Base-by-base conservation (phyloP, 2,113 vertebrate species). In the Empidonax traillii region DNA sequence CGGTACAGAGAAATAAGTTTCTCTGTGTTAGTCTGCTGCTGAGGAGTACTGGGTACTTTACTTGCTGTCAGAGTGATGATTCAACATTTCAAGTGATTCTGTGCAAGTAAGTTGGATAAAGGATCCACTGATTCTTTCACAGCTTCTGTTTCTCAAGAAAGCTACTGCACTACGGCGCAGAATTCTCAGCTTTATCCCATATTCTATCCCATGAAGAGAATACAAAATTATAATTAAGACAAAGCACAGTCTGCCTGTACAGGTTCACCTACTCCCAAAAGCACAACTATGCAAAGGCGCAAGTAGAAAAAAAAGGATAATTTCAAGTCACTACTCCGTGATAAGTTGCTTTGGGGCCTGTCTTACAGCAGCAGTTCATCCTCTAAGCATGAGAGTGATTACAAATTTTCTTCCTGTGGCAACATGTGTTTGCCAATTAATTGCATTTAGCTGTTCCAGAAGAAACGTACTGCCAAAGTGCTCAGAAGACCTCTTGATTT, bases 401-500 rank as follows among this genome's bases (percentile, higher is more conserved):
- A 87, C 90, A 93, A 84, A 97, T 96, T 71, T 90, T 49, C 93
- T 95, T 91, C 76, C 94, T 95, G 66, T 12, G 25, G 84, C 78
- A 93, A 85, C 68, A 65, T 77, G 67, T 75, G 59, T 91, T 89
- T 89, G 76, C 93, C 82, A 92, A 89, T 97, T 95, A 95, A 84
- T 68, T 88, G 87, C 89, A 97, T 96, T 81, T 96, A 96, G 87
- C 75, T 92, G 93, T 95, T 97, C 31, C 14, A 78, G 81, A 92
- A 94, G 74, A 96, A 96, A 53, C 55, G 33, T 74, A 78, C 55
- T 87, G 87, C 92, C 90, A 94, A 55, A 89, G 92, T 89, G 77
- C 83, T 92, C 87, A 96, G 89, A 96, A 90, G 75, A 92, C 87
- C 43, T 97, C 94, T 94, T 97, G 59, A 95, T 97, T 93, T 96